Percentiles rank a stretch among this genome's conserved stretches.
Evolutionary conservation across 2,888 invertebrate species (phyloP).

Genomic region (Neria commutata): DNA sequence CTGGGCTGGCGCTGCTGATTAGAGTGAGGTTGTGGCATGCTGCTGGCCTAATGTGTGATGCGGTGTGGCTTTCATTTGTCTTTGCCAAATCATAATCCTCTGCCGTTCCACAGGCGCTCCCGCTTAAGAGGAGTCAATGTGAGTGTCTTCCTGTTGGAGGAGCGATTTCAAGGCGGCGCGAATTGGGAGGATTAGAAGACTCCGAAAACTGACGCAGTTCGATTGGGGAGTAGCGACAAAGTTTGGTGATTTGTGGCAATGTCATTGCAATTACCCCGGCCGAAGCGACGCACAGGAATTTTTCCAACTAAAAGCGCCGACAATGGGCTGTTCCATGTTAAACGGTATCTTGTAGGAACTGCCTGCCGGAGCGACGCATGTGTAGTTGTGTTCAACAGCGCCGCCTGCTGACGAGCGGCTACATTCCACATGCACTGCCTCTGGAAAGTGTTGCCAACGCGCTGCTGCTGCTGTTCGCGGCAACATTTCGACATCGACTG

Average conservation of each 20-base stretch:
- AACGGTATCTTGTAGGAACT: constrained; percentile 25
- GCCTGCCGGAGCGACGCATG: no score
- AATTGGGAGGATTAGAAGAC: no score
- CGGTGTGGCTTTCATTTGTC: constrained; percentile 25
- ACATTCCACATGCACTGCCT: background rate
- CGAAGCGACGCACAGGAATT: background rate
- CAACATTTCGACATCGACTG: constrained; percentile 24
- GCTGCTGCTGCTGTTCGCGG: constrained; percentile 3
- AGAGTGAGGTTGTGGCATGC: background rate
- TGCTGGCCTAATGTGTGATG: constrained; percentile 20
- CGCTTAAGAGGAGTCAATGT: no score
- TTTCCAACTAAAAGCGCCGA: constrained; percentile 24
- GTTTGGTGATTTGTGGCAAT: no score
- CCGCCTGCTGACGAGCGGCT: background rate
- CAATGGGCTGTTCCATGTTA: constrained; percentile 25
- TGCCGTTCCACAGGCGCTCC: no score
- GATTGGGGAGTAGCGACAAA: no score
- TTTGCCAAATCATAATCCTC: constrained; percentile 19
- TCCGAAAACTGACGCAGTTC: no score
- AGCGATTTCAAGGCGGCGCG: no score
- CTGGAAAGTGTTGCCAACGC: background rate
- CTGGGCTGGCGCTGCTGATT: background rate
- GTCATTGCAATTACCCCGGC: constrained; percentile 1
- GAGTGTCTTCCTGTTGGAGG: no score
- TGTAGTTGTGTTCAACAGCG: constrained; percentile 12